Conservation (phyloP, 2,888 invertebrate species). For the Ennomos fuscantarius region DNA sequence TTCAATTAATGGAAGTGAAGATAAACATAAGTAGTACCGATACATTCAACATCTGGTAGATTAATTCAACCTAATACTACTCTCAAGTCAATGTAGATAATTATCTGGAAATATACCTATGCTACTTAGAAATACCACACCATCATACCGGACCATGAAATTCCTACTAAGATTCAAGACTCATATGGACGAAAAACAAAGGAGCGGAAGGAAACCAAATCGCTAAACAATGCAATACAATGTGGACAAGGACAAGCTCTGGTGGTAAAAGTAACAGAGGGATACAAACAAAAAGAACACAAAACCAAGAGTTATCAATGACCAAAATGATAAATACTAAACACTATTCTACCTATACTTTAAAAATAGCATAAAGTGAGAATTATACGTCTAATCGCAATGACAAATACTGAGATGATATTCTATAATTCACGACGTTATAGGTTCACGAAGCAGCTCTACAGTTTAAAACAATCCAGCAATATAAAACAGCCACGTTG, state of each 20-base stretch:
- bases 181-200: conserved; percentile 2
- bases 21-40: conserved; percentile 15
- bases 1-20: conserved; percentile 80
- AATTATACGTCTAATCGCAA: too few species aligned
- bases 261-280: background rate
- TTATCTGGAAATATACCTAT: conserved; percentile 11
- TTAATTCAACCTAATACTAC: conserved; percentile 10
- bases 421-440: too few species aligned
- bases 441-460: too few species aligned
- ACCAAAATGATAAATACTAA: background rate
- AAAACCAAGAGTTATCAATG: background rate
- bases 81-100: conserved; percentile 11
- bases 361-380: too few species aligned
- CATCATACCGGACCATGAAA: conserved; percentile 2
- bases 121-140: conserved; percentile 11
- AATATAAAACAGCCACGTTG: too few species aligned
- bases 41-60: conserved; percentile 23
- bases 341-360: background rate
- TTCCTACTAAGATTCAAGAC: background rate
- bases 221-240: conserved; percentile 3
- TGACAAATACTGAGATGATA: too few species aligned
- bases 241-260: background rate
- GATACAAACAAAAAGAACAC: conserved; percentile 3
- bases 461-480: too few species aligned
- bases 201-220: background rate